A percentile compares a stretch with the other conserved stretches of the same genome.
phyloP scores from a whole-genome alignment of 2,888 invertebrate species.

The Epirrhoe tristata region DNA sequence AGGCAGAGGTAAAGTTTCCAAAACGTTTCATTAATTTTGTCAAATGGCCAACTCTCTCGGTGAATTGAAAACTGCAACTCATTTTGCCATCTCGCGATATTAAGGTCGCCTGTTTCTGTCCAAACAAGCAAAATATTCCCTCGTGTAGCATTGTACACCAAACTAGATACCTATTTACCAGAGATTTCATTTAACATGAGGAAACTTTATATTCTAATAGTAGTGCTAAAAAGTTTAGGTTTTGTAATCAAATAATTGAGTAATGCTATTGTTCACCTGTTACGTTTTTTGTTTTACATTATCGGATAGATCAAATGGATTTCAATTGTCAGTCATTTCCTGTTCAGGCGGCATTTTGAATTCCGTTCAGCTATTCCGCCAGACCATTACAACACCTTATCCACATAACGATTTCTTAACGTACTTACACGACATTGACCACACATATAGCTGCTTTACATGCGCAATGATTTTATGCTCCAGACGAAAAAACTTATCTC shows the following conservation, averaged over 20 bases:
- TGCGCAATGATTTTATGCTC: conserved; percentile 47
- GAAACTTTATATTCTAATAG: conserved; percentile 5
- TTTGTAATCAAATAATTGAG: conserved; percentile 37
- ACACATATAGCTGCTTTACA: conserved; percentile 52
- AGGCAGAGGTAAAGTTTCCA: conserved; percentile 9
- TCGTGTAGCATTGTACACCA: background rate
- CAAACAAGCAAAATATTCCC: background rate
- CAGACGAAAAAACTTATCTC: conserved; percentile 57
- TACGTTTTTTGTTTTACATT: conserved; percentile 39
- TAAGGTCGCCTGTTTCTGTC: conserved; percentile 26
- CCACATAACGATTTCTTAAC: conserved; percentile 50
- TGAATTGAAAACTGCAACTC: conserved; percentile 32
- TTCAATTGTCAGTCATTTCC: conserved; percentile 54
- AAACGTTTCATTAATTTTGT: conserved; percentile 31
- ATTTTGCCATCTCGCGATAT: conserved; percentile 27
- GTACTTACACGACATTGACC: conserved; percentile 53
- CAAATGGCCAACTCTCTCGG: conserved; percentile 31
- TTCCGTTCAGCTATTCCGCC: conserved; percentile 47
- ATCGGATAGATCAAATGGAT: conserved; percentile 53
- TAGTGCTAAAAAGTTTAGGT: conserved; percentile 15
- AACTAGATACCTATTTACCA: background rate
- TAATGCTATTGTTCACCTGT: conserved; percentile 37
- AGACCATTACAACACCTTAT: conserved; percentile 31
- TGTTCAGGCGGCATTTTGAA: conserved; percentile 46
- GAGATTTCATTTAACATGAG: conserved; percentile 5